These are phyloP conservation scores for Ruditapes philippinarum DNA, from an alignment of 1,140 invertebrate genomes.

Conservation along the genomic window DNA sequence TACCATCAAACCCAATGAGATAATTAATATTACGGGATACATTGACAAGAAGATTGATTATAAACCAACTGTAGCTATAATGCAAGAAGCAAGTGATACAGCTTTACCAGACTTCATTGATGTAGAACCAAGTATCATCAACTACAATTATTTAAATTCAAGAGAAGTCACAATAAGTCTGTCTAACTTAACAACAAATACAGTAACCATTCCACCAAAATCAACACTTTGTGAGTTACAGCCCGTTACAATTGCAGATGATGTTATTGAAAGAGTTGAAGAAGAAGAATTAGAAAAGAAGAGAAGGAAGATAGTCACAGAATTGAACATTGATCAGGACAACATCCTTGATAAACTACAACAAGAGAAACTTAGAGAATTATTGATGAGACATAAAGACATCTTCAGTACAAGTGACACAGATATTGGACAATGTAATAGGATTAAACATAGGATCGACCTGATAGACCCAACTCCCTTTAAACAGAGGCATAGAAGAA, in stretches of 20 bases:
- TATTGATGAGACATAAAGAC: neutral
- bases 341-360: neutral
- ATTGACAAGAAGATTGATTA: slow-evolving; percentile 51
- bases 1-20: slow-evolving; percentile 33
- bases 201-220: slow-evolving; percentile 52
- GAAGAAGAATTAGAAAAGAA: neutral
- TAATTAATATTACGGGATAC: slow-evolving; percentile 32
- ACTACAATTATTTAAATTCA: slow-evolving; percentile 34
- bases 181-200: slow-evolving; percentile 59
- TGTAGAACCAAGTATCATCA: slow-evolving; percentile 30
- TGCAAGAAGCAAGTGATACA: slow-evolving; percentile 22
- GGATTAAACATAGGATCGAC: slow-evolving; percentile 7
- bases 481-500: slow-evolving; percentile 7
- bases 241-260: slow-evolving; percentile 40
- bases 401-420: slow-evolving; percentile 21
- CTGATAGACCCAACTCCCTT: slow-evolving; percentile 13
- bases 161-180: too few relatives aligned
- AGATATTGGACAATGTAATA: neutral
- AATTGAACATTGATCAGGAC: neutral
- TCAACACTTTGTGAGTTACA: slow-evolving; percentile 60
- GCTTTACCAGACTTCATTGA: slow-evolving; percentile 35
- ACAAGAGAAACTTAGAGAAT: neutral
- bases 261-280: neutral
- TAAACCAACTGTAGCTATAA: slow-evolving; percentile 12
- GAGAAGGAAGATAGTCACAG: neutral